phyloP scores from a whole-genome alignment of 2,888 invertebrate genomes.

The Cyaniris semiargus region DNA sequence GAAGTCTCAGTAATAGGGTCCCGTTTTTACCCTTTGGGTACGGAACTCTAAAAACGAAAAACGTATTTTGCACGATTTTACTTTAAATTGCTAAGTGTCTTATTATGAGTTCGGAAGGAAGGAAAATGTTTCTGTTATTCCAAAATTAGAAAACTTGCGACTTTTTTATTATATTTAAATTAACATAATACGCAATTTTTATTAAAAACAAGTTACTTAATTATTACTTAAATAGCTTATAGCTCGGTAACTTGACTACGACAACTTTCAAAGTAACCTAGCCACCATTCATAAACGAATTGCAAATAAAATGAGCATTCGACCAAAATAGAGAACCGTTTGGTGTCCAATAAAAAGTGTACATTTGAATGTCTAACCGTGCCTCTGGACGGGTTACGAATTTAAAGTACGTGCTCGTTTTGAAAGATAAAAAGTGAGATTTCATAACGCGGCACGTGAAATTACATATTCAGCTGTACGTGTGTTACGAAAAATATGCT shows the following conservation, averaged over 20 bases:
- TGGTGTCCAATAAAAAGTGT: slow-evolving; percentile 20
- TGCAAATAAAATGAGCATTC: not conserved
- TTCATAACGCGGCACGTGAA: slow-evolving; percentile 38
- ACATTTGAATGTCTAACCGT: slow-evolving; percentile 11
- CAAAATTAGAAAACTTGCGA: not conserved
- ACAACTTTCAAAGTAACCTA: not conserved
- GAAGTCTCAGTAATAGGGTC: too few relatives aligned
- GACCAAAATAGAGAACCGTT: not conserved
- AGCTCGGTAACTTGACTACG: not conserved
- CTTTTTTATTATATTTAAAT: too few relatives aligned
- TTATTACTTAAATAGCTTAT: too few relatives aligned
- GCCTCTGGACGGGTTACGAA: slow-evolving; percentile 20
- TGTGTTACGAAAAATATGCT: slow-evolving; percentile 40
- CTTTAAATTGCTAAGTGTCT: too few relatives aligned
- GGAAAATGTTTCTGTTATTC: too few relatives aligned
- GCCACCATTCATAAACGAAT: not conserved
- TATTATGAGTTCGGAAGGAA: too few relatives aligned
- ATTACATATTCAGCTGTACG: slow-evolving; percentile 34
- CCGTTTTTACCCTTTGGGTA: too few relatives aligned
- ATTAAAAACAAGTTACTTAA: not conserved
- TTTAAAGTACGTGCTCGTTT: slow-evolving; percentile 28
- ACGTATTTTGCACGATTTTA: not conserved
- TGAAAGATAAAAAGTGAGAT: slow-evolving; percentile 34
- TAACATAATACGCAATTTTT: too few relatives aligned
- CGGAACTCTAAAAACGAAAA: too few relatives aligned